Evolutionary conservation across 2,797 vertebrate genomes (phyloP).

Genomic region (Graptemys geographica): DNA sequence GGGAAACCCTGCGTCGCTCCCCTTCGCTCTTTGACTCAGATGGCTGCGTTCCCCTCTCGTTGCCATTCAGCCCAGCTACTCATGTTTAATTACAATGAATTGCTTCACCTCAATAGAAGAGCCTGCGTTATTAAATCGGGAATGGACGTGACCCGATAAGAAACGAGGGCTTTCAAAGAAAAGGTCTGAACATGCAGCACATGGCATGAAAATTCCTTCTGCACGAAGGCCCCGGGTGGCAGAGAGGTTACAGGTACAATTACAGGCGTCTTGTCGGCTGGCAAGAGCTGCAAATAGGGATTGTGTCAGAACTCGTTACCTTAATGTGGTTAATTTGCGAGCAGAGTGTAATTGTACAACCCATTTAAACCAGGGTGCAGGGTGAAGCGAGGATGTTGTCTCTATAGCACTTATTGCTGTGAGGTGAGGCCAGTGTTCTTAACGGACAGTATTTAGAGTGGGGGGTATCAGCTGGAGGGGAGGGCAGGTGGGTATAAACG

Average conservation of each 20-base stretch:
- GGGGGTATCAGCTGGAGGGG: not conserved
- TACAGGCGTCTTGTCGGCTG: constrained; percentile 45
- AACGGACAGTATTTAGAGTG: fast-evolving
- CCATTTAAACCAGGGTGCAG: not conserved
- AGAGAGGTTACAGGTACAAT: not conserved
- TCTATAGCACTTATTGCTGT: not conserved
- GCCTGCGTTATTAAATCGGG: not conserved
- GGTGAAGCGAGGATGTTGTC: not conserved
- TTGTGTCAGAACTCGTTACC: constrained; percentile 67
- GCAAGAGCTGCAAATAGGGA: constrained; percentile 32
- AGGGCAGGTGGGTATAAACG: not conserved
- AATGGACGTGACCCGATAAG: constrained; percentile 3
- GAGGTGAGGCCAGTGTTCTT: not conserved
- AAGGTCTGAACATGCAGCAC: not conserved
- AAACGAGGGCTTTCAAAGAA: not conserved
- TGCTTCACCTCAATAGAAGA: constrained; percentile 29
- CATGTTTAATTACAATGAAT: constrained; percentile 16
- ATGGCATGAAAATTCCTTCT: not conserved
- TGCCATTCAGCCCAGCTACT: not conserved
- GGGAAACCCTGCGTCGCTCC: fast-evolving
- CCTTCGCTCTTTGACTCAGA: not conserved
- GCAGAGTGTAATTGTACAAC: constrained; percentile 30
- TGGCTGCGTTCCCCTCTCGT: not conserved
- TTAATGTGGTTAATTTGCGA: constrained; percentile 75
- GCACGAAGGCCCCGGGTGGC: constrained; percentile 31